phyloP scores from a whole-genome alignment of 2,888 invertebrate species.

The Parnassius apollo region DNA sequence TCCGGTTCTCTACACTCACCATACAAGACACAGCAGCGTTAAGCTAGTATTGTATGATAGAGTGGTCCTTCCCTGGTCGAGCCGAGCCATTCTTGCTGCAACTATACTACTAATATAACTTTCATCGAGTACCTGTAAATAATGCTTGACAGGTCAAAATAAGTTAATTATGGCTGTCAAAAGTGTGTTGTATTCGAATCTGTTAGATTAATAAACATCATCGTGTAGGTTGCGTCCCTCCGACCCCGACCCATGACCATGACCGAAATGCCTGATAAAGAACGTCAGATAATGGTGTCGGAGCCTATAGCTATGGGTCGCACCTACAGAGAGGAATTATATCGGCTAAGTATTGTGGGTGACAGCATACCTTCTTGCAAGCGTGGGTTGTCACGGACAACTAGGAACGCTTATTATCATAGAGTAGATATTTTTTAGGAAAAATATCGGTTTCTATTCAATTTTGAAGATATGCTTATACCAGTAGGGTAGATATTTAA shows the following conservation, averaged over 20 bases:
- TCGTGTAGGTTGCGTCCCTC: constrained; percentile 23
- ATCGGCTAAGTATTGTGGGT: constrained; percentile 3
- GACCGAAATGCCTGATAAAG: constrained; percentile 34
- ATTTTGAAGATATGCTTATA: no score
- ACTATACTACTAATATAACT: background rate
- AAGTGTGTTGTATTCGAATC: constrained; percentile 6
- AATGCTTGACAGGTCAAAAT: constrained; percentile 10
- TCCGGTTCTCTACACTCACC: no score
- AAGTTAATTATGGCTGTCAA: constrained; percentile 1
- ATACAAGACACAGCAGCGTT: no score
- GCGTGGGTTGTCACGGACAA: constrained; percentile 1
- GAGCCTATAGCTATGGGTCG: constrained; percentile 23
- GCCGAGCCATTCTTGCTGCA: no score
- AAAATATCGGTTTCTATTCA: no score
- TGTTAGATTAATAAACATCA: constrained; percentile 8
- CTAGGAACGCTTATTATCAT: background rate
- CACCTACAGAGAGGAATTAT: constrained; percentile 17
- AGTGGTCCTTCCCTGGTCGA: no score
- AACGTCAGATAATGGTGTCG: constrained; percentile 2
- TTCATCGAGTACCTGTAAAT: background rate
- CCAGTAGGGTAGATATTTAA: no score
- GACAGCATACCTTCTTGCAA: constrained; percentile 1
- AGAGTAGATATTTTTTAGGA: no score
- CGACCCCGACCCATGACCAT: constrained; percentile 30
- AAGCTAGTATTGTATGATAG: no score